Evolutionary conservation across 2,113 vertebrate genomes (phyloP).

Genomic region (Pycnonotus jocosus): DNA sequence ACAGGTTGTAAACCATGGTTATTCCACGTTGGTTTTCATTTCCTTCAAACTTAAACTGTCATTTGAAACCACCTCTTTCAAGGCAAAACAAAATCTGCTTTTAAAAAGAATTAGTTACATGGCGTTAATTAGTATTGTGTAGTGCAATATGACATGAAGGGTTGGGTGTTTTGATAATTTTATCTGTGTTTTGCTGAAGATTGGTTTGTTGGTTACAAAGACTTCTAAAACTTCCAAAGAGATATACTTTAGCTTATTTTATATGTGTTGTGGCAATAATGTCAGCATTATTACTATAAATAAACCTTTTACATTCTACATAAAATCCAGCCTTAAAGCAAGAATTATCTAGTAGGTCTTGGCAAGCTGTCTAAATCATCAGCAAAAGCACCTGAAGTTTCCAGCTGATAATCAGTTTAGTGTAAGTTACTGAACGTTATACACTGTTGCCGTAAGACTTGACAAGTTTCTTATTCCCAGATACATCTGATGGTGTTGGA

Average conservation of each 20-base stretch:
- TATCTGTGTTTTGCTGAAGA: not conserved
- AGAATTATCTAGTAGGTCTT: not conserved
- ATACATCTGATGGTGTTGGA: rapidly evolving
- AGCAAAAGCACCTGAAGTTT: not conserved
- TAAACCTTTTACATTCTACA: not conserved
- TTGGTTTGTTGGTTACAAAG: not conserved
- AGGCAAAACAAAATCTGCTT: not conserved
- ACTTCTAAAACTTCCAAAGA: not conserved
- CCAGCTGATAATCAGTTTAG: not conserved
- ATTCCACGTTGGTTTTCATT: not conserved
- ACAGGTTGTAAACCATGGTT: not conserved
- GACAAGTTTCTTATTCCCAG: not conserved
- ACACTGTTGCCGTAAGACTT: not conserved
- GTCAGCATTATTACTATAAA: not conserved
- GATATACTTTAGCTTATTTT: not conserved
- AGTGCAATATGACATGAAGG: rapidly evolving
- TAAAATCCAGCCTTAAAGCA: not conserved
- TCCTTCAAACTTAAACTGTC: not conserved
- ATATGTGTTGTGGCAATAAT: not conserved
- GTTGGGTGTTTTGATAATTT: not conserved
- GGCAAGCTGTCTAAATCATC: not conserved
- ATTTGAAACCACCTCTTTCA: not conserved
- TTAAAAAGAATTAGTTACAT: not conserved
- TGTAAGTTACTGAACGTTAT: not conserved
- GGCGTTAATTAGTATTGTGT: not conserved